Conservation (phyloP, 2,113 vertebrate species). For the Isurus oxyrinchus region DNA sequence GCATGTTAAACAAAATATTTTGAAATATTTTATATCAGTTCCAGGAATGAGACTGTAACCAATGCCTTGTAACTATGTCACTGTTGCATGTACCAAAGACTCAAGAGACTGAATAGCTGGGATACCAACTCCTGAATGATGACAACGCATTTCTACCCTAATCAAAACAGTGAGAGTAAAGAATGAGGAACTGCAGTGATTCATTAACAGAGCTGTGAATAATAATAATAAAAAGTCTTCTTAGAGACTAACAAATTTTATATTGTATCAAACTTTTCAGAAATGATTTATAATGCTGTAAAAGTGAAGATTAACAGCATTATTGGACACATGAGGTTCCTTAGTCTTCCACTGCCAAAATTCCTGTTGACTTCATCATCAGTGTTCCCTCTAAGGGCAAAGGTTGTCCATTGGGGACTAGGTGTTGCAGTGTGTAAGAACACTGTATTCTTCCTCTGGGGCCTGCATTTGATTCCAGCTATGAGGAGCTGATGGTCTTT, state of each 20-base stretch:
- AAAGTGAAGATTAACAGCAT: conserved; percentile 19
- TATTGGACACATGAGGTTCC: conserved; percentile 18
- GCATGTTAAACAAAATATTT: background rate
- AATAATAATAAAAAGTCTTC: background rate
- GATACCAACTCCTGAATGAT: background rate
- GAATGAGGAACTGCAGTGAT: background rate
- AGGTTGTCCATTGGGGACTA: conserved; percentile 5
- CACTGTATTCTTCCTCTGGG: conserved; percentile 28
- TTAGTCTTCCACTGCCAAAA: conserved; percentile 20
- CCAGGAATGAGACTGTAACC: background rate
- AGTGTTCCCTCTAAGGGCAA: conserved; percentile 7
- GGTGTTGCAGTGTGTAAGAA: conserved; percentile 33
- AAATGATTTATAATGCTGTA: conserved; percentile 33
- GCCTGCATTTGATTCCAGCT: background rate
- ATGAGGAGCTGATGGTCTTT: background rate
- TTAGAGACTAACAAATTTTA: background rate
- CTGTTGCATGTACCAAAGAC: background rate
- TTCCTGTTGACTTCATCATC: conserved; percentile 30
- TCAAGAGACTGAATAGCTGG: background rate
- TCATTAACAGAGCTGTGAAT: background rate
- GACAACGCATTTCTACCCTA: background rate
- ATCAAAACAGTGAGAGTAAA: conserved; percentile 32
- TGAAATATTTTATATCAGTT: background rate
- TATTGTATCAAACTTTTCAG: background rate
- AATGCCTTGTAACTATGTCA: background rate